A percentile compares a stretch with the other conserved stretches of the same genome.
Evolutionary conservation across 1,140 invertebrate species (phyloP).

Genomic region (Bathynomus jamesi): DNA sequence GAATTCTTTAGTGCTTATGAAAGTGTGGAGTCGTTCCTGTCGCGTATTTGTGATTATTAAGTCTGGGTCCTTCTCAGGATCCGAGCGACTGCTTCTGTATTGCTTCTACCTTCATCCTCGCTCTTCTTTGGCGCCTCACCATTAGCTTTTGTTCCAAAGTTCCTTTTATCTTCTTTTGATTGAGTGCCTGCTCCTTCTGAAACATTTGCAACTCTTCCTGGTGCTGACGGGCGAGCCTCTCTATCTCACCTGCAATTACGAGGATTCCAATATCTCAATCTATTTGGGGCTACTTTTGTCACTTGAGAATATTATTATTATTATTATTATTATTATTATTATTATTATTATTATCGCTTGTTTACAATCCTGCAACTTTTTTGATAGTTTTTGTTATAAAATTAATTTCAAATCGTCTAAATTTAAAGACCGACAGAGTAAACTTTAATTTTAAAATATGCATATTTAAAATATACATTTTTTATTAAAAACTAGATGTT

Average conservation of each 20-base stretch:
- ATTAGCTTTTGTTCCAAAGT: constrained; percentile 31
- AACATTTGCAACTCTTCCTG: constrained; percentile 31
- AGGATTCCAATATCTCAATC: background rate
- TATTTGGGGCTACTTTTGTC: background rate
- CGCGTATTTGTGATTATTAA: background rate
- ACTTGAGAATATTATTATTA: background rate
- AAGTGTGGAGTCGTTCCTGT: too few species aligned
- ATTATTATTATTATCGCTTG: background rate
- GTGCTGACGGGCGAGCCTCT: constrained; percentile 22
- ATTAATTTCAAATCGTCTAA: background rate
- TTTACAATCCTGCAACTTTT: background rate
- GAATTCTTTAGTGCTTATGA: too few species aligned
- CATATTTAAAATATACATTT: too few species aligned
- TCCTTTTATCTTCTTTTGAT: constrained; percentile 21
- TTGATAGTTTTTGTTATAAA: background rate
- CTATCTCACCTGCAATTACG: constrained; percentile 25
- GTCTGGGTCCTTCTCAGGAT: background rate
- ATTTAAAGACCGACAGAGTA: background rate
- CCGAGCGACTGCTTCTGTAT: constrained; percentile 22
- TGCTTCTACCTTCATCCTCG: constrained; percentile 28
- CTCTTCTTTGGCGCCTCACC: constrained; percentile 23
- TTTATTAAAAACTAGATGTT: too few species aligned
- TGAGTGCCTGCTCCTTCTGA: constrained; percentile 27
- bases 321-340: background rate
- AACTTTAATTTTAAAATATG: too few species aligned